Evolutionary conservation across 2,797 vertebrate species (phyloP).

Genomic region (Alauda arvensis): DNA sequence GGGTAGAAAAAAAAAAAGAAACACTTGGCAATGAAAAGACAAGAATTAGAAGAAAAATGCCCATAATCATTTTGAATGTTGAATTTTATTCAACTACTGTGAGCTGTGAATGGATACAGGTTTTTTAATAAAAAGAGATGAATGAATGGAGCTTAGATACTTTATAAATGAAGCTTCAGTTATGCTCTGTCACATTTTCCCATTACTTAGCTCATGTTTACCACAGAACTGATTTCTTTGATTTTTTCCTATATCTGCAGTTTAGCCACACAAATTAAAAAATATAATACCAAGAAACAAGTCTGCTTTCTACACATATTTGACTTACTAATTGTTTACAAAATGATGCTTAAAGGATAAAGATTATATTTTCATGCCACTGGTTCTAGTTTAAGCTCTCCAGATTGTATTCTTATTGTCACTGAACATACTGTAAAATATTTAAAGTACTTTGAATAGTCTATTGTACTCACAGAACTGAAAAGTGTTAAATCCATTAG

Average conservation of each 20-base stretch:
- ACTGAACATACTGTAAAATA: background rate
- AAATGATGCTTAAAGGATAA: background rate
- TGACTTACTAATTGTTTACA: background rate
- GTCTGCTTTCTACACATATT: background rate
- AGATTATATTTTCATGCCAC: background rate
- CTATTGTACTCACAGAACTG: background rate
- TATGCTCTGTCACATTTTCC: background rate
- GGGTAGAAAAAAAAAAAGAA: background rate
- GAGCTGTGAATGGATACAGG: background rate
- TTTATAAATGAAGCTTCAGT: background rate
- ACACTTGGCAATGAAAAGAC: background rate
- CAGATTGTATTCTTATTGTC: background rate
- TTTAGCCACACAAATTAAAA: background rate
- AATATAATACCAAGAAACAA: background rate
- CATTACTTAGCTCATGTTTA: background rate
- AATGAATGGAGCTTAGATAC: background rate
- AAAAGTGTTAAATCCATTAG: conserved; percentile 3
- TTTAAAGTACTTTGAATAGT: background rate
- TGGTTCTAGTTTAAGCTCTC: background rate
- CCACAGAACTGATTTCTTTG: background rate
- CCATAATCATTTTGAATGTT: background rate
- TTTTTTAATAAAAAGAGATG: background rate
- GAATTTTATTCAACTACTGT: background rate
- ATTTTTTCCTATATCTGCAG: background rate
- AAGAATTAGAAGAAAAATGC: background rate